Evolutionary conservation across 2,113 vertebrate species (phyloP).

Genomic region (Chlorocebus sabaeus): DNA sequence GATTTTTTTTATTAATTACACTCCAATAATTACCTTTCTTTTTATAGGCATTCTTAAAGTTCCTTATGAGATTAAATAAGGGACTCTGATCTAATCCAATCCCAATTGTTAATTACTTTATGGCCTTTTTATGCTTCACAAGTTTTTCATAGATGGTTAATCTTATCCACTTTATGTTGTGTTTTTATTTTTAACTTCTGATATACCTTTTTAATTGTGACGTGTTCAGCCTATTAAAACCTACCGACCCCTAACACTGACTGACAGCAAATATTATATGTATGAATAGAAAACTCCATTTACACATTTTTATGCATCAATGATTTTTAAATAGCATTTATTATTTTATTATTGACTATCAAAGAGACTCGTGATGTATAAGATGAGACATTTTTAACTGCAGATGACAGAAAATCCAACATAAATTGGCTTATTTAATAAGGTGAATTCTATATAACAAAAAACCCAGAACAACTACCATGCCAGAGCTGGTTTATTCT

Average conservation of each 20-base stretch:
- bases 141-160: not conserved
- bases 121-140: not conserved
- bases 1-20: not conserved
- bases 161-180: not conserved
- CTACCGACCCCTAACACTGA: not conserved
- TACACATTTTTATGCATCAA: not conserved
- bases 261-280: not conserved
- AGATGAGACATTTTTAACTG: slow-evolving; percentile 1
- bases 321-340: not conserved
- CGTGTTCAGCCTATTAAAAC: not conserved
- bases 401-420: not conserved
- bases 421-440: not conserved
- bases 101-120: not conserved
- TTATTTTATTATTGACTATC: not conserved
- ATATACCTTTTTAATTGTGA: not conserved
- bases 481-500: not conserved
- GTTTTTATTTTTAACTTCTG: not conserved
- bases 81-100: not conserved
- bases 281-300: not conserved
- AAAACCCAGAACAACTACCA: not conserved
- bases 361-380: not conserved
- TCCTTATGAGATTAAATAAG: not conserved
- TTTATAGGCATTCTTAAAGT: not conserved
- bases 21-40: not conserved
- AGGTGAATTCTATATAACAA: not conserved